A percentile compares a stretch with the other conserved stretches of the same genome.
Evolutionary conservation across 1,140 invertebrate species (phyloP).

Genomic region (Cydia strobilella): DNA sequence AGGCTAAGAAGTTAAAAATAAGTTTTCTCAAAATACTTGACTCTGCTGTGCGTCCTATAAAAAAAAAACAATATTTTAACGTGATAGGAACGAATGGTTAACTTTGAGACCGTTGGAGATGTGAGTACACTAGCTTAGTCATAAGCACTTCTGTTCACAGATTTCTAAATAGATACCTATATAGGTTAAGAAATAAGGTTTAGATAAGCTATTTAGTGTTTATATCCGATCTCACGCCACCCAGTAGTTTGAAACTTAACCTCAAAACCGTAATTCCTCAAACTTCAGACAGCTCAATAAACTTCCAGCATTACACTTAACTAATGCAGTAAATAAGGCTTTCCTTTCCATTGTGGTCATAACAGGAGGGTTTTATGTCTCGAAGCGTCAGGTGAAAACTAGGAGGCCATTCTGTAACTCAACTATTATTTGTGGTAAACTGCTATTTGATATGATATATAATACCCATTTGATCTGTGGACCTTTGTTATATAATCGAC

Average conservation of each 20-base stretch:
- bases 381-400: slow-evolving; percentile 11
- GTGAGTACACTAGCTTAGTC: too few relatives aligned
- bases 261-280: slow-evolving; percentile 2
- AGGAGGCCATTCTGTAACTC: not conserved
- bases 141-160: too few relatives aligned
- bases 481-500: not conserved
- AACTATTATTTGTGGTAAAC: not conserved
- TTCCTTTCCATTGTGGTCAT: slow-evolving; percentile 14
- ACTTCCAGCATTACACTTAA: slow-evolving; percentile 5
- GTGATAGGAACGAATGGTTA: too few relatives aligned
- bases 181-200: too few relatives aligned
- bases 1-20: too few relatives aligned
- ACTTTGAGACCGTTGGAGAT: too few relatives aligned
- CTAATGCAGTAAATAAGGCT: slow-evolving; percentile 9
- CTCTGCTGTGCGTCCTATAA: too few relatives aligned
- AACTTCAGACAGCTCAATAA: slow-evolving; percentile 8
- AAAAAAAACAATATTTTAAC: too few relatives aligned
- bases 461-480: slow-evolving; percentile 1
- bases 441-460: not conserved
- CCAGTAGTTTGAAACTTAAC: not conserved
- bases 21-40: too few relatives aligned
- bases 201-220: not conserved
- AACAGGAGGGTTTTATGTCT: slow-evolving; percentile 3
- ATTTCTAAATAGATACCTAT: too few relatives aligned
- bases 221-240: not conserved